These are phyloP conservation scores for Alosa alosa DNA, from an alignment of 2,113 vertebrate genomes.

Conservation along the genomic window DNA sequence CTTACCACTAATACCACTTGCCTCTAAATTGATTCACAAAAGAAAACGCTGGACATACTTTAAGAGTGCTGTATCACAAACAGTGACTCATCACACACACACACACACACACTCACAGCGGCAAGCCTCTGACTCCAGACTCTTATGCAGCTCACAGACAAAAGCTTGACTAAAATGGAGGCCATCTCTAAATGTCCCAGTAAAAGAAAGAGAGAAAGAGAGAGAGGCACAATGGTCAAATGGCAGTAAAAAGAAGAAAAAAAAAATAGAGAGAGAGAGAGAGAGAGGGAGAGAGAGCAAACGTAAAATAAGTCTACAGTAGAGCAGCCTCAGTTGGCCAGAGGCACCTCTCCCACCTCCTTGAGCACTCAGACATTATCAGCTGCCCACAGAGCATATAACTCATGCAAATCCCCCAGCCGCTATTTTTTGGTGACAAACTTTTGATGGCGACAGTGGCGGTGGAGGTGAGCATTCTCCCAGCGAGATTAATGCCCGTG, in stretches of 20 bases:
- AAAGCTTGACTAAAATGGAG: slow-evolving; percentile 7
- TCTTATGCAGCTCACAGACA: not conserved
- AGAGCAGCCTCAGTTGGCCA: not conserved
- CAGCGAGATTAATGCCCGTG: slow-evolving; percentile 68
- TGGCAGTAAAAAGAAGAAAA: not conserved
- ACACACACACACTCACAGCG: not conserved
- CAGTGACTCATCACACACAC: not conserved
- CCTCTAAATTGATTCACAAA: not conserved
- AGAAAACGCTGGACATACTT: not conserved
- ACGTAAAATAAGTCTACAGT: not conserved
- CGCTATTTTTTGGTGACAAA: slow-evolving; percentile 35
- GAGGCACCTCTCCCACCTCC: slow-evolving; percentile 2
- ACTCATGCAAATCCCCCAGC: slow-evolving; percentile 45
- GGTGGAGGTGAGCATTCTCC: slow-evolving; percentile 49
- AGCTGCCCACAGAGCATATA: slow-evolving; percentile 42
- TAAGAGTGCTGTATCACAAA: not conserved
- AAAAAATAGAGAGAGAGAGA: not conserved
- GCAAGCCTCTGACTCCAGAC: not conserved
- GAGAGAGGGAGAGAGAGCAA: not conserved
- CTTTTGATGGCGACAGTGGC: slow-evolving; percentile 44
- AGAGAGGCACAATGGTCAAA: not conserved
- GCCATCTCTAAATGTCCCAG: not conserved
- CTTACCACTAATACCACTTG: not conserved
- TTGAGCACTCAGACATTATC: slow-evolving; percentile 35
- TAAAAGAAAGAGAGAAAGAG: not conserved